Conservation (phyloP, 2,888 invertebrate species). For the Drepana falcataria region DNA sequence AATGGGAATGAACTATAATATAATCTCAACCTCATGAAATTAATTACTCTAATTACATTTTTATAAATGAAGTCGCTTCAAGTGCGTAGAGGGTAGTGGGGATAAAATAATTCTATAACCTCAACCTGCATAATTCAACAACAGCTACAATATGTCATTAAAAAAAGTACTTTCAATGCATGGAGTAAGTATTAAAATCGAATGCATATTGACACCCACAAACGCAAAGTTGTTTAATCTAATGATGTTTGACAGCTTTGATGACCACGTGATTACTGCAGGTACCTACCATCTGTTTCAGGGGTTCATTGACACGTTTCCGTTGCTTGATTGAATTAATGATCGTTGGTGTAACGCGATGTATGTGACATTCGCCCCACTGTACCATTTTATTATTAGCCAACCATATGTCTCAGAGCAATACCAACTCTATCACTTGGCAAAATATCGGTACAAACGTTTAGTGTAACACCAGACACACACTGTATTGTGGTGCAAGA, state of each 20-base stretch:
- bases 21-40: no score
- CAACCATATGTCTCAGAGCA: constrained; percentile 10
- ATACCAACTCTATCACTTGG: constrained; percentile 9
- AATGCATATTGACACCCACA: not conserved
- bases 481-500: not conserved
- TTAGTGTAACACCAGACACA: not conserved
- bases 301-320: constrained; percentile 46
- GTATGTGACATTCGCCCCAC: not conserved
- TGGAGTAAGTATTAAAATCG: not conserved
- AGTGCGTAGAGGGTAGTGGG: no score
- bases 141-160: no score
- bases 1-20: no score
- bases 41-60: no score
- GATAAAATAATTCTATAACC: no score
- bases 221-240: constrained; percentile 11
- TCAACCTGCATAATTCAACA: no score
- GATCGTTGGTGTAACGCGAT: constrained; percentile 24
- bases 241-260: constrained; percentile 27
- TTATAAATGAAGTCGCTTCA: no score
- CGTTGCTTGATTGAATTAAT: constrained; percentile 63
- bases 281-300: constrained; percentile 32
- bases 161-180: no score
- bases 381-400: not conserved
- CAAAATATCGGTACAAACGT: not conserved
- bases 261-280: constrained; percentile 36